Evolutionary conservation across 2,888 invertebrate species (phyloP).

Genomic region (Troides helena): DNA sequence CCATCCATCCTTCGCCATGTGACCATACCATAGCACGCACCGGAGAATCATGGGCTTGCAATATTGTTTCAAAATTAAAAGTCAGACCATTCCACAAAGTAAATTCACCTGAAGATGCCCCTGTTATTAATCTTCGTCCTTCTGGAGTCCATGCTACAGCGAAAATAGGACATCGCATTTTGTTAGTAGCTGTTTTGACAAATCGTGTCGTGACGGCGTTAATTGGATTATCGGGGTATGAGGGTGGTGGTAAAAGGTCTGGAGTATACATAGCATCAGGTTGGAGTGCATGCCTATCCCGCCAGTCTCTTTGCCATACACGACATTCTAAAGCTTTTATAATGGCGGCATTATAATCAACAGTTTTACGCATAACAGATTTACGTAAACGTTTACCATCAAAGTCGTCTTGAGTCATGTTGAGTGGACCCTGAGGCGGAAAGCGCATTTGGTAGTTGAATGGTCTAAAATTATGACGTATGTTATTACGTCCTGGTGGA

Average conservation of each 20-base stretch:
- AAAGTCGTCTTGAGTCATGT: slow-evolving; percentile 92
- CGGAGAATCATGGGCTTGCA: slow-evolving; percentile 99
- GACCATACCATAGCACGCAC: slow-evolving; percentile 99
- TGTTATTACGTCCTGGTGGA: slow-evolving; percentile 67
- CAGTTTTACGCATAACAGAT: slow-evolving; percentile 98
- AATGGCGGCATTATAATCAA: slow-evolving; percentile 98
- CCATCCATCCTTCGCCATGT: slow-evolving; percentile 99
- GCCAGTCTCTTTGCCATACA: slow-evolving; percentile 96
- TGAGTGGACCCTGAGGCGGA: slow-evolving; percentile 80
- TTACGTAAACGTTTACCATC: slow-evolving; percentile 97
- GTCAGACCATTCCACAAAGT: slow-evolving; percentile 99
- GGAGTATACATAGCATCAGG: slow-evolving; percentile 98
- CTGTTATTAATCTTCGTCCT: slow-evolving; percentile 97
- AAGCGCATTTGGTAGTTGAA: slow-evolving; percentile 77
- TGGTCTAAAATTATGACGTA: slow-evolving; percentile 74
- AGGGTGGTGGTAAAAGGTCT: slow-evolving; percentile 95
- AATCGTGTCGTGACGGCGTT: slow-evolving; percentile 97
- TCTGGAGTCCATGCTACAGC: slow-evolving; percentile 99
- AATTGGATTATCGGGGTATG: slow-evolving; percentile 95
- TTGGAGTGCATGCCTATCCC: slow-evolving; percentile 93
- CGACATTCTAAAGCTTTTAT: slow-evolving; percentile 95
- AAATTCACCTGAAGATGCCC: slow-evolving; percentile 99
- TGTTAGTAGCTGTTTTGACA: slow-evolving; percentile 99
- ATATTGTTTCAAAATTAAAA: slow-evolving; percentile 99
- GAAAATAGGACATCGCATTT: slow-evolving; percentile 99